A percentile compares a stretch with the other conserved stretches of the same genome.
phyloP scores from a whole-genome alignment of 2,888 invertebrate genomes.

The Ectemnius cavifrons region DNA sequence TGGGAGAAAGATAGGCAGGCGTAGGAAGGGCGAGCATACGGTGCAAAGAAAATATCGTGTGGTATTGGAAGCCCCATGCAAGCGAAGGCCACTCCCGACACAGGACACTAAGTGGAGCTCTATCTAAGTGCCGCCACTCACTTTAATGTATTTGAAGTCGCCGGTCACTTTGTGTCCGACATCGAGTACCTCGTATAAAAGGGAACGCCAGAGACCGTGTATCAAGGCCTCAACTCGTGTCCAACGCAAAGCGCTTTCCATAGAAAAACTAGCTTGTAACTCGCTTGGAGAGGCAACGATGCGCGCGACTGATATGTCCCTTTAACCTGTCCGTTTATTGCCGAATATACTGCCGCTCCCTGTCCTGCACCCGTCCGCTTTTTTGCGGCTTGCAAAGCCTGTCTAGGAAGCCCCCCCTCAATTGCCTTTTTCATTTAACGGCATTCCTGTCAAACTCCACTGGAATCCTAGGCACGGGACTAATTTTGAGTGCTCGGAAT shows the following conservation, averaged over 20 bases:
- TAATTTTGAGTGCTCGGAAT: too few relatives aligned
- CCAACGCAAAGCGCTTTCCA: too few relatives aligned
- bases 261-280: too few relatives aligned
- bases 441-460: too few relatives aligned
- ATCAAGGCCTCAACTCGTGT: too few relatives aligned
- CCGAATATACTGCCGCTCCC: not conserved
- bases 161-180: slow-evolving; percentile 6
- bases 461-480: too few relatives aligned
- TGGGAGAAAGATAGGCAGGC: not conserved
- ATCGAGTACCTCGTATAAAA: not conserved
- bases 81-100: slow-evolving; percentile 2
- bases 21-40: not conserved
- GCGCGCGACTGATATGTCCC: not conserved
- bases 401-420: too few relatives aligned
- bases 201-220: too few relatives aligned
- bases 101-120: slow-evolving; percentile 7
- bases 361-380: too few relatives aligned
- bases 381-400: too few relatives aligned
- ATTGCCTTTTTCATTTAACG: too few relatives aligned
- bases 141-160: slow-evolving; percentile 7
- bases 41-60: not conserved
- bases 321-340: slow-evolving; percentile 2
- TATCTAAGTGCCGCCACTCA: slow-evolving; percentile 6
- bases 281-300: too few relatives aligned
- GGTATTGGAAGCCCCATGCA: slow-evolving; percentile 5